A percentile compares a stretch with the other conserved stretches of the same genome.
Conservation (phyloP, 1,140 invertebrate species). For the Ostrea denselamellosa region DNA sequence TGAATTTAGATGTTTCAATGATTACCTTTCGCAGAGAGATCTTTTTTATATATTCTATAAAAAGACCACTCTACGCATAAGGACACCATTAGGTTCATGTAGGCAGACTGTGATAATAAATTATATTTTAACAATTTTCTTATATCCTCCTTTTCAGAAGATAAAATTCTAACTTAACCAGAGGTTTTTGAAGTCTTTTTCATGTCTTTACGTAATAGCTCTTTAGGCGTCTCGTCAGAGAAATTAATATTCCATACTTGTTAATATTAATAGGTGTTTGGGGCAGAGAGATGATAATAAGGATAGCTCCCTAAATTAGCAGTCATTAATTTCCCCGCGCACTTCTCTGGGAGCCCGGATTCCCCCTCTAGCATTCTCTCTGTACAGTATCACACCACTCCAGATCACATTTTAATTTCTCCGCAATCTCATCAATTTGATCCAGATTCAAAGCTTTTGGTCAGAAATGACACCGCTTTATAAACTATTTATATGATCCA, state of each 20-base stretch:
- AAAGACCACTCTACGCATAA: neutral
- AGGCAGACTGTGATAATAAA: neutral
- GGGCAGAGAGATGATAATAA: neutral
- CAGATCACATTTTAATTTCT: constrained; percentile 36
- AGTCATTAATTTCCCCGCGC: constrained; percentile 7
- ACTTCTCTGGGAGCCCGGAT: neutral
- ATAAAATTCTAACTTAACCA: neutral
- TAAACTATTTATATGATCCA: constrained; percentile 37
- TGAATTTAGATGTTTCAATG: neutral
- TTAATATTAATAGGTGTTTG: constrained; percentile 1
- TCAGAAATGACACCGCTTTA: constrained; percentile 37
- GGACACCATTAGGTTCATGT: neutral
- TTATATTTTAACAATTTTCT: neutral
- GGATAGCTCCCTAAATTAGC: constrained; percentile 10
- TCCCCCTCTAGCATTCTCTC: neutral
- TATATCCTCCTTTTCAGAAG: constrained; percentile 21
- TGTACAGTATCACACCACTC: neutral
- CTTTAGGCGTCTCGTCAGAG: neutral
- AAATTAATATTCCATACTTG: constrained; percentile 37
- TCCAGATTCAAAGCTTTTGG: constrained; percentile 32
- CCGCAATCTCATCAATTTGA: constrained; percentile 35
- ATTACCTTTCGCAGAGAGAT: neutral
- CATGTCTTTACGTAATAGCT: constrained; percentile 15
- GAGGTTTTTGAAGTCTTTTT: constrained; percentile 12
- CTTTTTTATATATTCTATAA: too few relatives aligned